Evolutionary conservation across 2,113 vertebrate species (phyloP).

Genomic region (Chionodraco myersi): DNA sequence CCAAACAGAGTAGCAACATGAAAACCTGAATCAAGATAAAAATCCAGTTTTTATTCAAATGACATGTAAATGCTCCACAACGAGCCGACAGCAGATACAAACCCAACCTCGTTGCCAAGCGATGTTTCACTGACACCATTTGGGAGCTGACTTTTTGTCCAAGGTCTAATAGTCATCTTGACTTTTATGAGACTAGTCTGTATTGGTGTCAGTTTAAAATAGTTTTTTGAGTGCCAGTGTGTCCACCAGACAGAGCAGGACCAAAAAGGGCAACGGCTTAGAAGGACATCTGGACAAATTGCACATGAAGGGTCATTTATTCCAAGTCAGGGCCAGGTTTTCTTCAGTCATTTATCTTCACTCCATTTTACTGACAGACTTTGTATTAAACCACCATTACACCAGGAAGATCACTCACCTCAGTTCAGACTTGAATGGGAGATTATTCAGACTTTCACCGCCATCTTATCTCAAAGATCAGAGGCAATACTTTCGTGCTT

Average conservation of each 20-base stretch:
- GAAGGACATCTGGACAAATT: constrained; percentile 31
- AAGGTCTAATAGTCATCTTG: constrained; percentile 11
- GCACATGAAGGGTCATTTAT: constrained; percentile 41
- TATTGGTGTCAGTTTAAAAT: not conserved
- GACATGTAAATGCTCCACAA: constrained; percentile 2
- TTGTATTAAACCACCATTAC: constrained; percentile 35
- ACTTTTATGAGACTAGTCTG: no score
- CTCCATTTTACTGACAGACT: constrained; percentile 36
- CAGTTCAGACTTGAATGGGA: constrained; percentile 29
- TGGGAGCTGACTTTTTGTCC: constrained; percentile 11
- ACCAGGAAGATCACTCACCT: constrained; percentile 33
- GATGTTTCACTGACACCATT: constrained; percentile 22
- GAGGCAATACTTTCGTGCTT: not conserved
- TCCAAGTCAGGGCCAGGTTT: constrained; percentile 3
- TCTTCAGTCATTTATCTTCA: constrained; percentile 54
- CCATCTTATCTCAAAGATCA: constrained; percentile 28
- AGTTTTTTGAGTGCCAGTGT: constrained; percentile 7
- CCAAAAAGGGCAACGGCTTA: not conserved
- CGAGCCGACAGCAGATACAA: not conserved
- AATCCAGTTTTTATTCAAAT: constrained; percentile 13
- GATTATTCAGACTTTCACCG: constrained; percentile 19
- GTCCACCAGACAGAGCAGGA: not conserved
- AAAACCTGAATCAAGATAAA: not conserved
- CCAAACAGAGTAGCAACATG: constrained; percentile 2
- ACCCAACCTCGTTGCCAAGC: not conserved